Conservation (phyloP, 1,140 invertebrate species). For the Sycophaga agraensis region DNA sequence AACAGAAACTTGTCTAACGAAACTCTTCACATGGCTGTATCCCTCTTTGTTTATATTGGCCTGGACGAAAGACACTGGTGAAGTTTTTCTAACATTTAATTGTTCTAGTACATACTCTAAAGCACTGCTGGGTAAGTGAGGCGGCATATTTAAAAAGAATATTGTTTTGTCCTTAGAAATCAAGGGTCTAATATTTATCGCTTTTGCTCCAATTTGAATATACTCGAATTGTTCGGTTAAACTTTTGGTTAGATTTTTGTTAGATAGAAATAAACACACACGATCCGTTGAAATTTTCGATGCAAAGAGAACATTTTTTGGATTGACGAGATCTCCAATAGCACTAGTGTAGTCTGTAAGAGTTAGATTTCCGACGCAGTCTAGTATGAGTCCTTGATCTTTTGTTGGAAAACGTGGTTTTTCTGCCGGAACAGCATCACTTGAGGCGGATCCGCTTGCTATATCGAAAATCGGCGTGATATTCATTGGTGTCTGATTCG, state of each 20-base stretch:
- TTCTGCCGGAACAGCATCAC: background rate
- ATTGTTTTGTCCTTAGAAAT: too few species aligned
- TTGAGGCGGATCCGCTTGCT: too few species aligned
- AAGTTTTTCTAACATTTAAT: too few species aligned
- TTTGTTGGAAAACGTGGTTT: background rate
- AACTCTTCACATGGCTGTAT: constrained; percentile 1
- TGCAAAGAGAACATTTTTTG: background rate
- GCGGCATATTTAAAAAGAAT: background rate
- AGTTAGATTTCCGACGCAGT: background rate
- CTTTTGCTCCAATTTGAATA: background rate
- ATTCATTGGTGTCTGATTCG: too few species aligned
- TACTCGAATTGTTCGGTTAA: background rate
- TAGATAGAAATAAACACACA: background rate
- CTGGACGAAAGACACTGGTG: background rate
- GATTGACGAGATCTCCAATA: background rate
- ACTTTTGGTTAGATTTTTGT: background rate
- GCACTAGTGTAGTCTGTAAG: background rate
- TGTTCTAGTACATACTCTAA: background rate
- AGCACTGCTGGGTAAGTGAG: background rate
- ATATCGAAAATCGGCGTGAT: too few species aligned
- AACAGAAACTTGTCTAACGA: background rate
- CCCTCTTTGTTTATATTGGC: background rate
- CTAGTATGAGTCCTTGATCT: too few species aligned
- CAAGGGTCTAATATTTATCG: constrained; percentile 1
- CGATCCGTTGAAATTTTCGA: background rate